Conservation (phyloP, 2,113 vertebrate species). For the Semicossyphus pulcher region DNA sequence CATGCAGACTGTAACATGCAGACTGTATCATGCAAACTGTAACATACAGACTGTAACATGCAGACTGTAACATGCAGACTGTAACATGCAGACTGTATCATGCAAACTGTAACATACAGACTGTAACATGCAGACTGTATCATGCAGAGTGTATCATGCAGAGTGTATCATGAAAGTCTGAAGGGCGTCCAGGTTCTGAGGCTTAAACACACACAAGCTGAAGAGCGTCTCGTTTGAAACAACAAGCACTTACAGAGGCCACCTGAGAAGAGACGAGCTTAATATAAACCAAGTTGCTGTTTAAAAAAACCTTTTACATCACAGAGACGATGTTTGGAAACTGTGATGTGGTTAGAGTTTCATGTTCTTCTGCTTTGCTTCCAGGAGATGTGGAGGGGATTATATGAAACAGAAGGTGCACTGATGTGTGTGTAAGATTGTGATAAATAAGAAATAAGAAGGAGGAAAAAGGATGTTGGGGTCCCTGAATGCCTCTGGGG, state of each 20-base stretch:
- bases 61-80: conserved; percentile 25
- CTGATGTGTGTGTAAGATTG: not conserved
- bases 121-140: conserved; percentile 31
- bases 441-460: conserved; percentile 28
- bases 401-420: conserved; percentile 45
- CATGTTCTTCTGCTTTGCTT: not conserved
- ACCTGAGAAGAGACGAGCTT: conserved; percentile 15
- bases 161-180: no score
- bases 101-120: conserved; percentile 1
- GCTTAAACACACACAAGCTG: conserved; percentile 47
- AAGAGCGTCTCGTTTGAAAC: conserved; percentile 51
- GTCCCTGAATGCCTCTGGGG: conserved; percentile 37
- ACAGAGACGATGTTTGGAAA: conserved; percentile 14
- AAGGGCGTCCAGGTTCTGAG: conserved; percentile 5
- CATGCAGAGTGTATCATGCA: no score
- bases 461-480: conserved; percentile 33
- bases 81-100: conserved; percentile 25
- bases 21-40: conserved; percentile 5
- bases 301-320: not conserved
- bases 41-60: conserved; percentile 23
- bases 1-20: not conserved
- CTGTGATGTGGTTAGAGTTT: not conserved
- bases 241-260: conserved; percentile 51
- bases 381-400: not conserved
- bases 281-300: not conserved